A percentile compares a stretch with the other conserved stretches of the same genome.
Conservation (phyloP, 2,888 invertebrate genomes). For the Brachypalpus laphriformis region DNA sequence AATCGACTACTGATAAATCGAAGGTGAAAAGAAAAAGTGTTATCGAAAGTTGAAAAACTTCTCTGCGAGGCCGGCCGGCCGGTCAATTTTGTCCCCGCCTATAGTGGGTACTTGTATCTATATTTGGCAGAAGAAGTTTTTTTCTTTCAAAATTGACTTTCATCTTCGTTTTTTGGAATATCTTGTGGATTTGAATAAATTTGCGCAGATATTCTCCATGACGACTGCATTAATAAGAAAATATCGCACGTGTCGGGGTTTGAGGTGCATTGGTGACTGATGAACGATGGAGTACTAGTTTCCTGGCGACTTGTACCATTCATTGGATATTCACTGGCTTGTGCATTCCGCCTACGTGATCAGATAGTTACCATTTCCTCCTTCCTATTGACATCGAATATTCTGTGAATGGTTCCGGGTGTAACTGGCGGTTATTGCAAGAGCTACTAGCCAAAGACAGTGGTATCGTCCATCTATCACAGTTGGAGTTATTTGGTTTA, state of each 20-base stretch:
- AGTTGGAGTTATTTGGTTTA: too few species aligned
- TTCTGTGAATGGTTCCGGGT: neutral
- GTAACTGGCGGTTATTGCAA: neutral
- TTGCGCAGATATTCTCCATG: constrained; percentile 43
- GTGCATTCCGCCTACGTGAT: constrained; percentile 22
- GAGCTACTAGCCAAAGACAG: neutral
- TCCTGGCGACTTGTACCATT: constrained; percentile 12
- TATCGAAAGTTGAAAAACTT: constrained; percentile 70
- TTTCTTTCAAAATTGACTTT: constrained; percentile 59
- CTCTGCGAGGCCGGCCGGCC: constrained; percentile 38
- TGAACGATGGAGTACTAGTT: constrained; percentile 13
- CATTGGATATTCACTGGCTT: neutral
- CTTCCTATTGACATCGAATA: constrained; percentile 17
- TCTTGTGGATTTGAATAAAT: constrained; percentile 7
- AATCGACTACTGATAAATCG: constrained; percentile 54
- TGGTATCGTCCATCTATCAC: neutral
- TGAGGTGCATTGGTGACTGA: neutral
- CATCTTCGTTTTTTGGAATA: constrained; percentile 22
- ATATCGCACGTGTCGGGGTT: constrained; percentile 36
- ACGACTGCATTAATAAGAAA: constrained; percentile 42
- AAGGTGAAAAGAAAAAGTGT: constrained; percentile 61
- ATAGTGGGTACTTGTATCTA: constrained; percentile 1
- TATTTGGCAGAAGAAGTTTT: constrained; percentile 7
- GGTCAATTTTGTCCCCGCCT: neutral
- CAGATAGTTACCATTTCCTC: constrained; percentile 13